Evolutionary conservation across 2,113 vertebrate genomes (phyloP).

Genomic region (Pampusana beccarii): DNA sequence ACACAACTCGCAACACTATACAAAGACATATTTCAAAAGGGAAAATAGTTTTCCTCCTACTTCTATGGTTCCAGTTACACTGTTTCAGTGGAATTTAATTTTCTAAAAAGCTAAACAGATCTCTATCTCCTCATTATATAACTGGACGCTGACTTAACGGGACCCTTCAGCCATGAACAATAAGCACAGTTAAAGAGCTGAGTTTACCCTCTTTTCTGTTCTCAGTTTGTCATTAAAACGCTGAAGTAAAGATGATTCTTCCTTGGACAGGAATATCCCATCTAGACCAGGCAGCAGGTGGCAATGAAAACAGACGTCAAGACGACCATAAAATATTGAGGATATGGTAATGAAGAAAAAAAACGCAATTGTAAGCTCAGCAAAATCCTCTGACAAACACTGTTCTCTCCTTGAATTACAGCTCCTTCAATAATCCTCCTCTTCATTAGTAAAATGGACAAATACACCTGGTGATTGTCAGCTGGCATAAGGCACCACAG

Average conservation of each 20-base stretch:
- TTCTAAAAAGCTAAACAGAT: constrained; percentile 51
- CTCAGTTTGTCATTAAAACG: neutral
- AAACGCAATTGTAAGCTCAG: neutral
- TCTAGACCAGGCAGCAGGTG: neutral
- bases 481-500: constrained; percentile 18
- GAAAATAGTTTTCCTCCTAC: constrained; percentile 57
- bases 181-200: neutral
- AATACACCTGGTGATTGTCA: constrained; percentile 37
- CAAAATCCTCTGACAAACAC: neutral
- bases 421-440: constrained; percentile 29
- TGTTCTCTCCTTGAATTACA: neutral
- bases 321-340: neutral
- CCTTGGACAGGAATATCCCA: neutral
- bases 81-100: constrained; percentile 37
- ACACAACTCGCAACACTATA: neutral
- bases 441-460: constrained; percentile 51
- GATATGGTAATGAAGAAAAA: neutral
- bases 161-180: neutral
- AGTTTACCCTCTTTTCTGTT: neutral
- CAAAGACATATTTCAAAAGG: constrained; percentile 43
- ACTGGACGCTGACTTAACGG: neutral
- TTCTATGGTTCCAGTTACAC: neutral
- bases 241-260: neutral
- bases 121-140: neutral
- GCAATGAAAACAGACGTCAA: neutral